A percentile compares a stretch with the other conserved stretches of the same genome.
Conservation (phyloP, 2,113 vertebrate genomes). For the Peromyscus leucopus region DNA sequence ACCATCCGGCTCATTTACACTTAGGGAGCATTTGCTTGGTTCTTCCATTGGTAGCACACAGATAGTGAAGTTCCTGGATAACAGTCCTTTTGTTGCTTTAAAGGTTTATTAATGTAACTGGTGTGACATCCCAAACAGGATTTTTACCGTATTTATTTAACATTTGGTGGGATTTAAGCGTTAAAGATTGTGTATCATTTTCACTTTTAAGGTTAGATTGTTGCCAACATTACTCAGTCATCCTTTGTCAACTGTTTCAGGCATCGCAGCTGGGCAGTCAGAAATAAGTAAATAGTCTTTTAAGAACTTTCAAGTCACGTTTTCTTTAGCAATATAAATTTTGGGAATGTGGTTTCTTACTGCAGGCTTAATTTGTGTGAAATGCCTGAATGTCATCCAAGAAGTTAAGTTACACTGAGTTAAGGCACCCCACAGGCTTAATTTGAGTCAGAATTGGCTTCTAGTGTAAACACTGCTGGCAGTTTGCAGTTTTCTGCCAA, state of each 20-base stretch:
- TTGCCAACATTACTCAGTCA: no score
- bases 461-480: neutral
- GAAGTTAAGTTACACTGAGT: neutral
- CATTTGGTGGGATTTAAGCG: neutral
- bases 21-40: neutral
- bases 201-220: neutral
- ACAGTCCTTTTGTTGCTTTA: neutral
- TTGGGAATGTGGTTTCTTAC: neutral
- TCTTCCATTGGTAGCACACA: neutral
- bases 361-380: neutral
- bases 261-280: neutral
- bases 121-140: neutral
- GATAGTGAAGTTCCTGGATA: neutral
- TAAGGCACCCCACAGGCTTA: neutral
- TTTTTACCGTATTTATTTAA: neutral
- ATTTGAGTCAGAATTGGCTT: neutral
- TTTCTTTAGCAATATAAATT: no score
- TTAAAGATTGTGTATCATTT: neutral
- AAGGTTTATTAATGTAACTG: neutral
- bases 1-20: neutral
- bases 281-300: no score
- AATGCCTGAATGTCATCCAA: neutral
- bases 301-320: neutral
- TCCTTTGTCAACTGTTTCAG: neutral
- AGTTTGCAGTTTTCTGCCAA: no score